These are phyloP conservation scores for Ptilonorhynchus violaceus DNA, from an alignment of 2,113 vertebrate species.

Conservation along the genomic window DNA sequence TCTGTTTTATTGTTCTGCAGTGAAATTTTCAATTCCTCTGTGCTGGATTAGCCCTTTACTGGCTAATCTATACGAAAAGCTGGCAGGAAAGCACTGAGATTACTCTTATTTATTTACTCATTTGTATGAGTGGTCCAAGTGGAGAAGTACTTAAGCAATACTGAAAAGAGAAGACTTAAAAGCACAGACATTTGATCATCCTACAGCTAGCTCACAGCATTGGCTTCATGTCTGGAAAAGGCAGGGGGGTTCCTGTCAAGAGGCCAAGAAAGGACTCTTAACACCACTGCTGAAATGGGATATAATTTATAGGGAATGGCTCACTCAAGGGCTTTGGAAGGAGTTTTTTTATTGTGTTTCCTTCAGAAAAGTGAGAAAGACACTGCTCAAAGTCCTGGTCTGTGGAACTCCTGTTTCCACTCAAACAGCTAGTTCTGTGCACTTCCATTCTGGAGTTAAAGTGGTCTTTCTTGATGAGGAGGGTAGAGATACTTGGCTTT, in stretches of 20 bases:
- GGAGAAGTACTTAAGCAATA: slow-evolving; percentile 46
- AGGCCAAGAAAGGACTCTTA: slow-evolving; percentile 28
- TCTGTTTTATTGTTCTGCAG: background rate
- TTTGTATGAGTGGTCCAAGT: slow-evolving; percentile 13
- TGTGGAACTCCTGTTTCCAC: background rate
- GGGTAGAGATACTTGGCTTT: background rate
- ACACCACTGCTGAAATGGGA: slow-evolving; percentile 32
- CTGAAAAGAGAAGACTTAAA: slow-evolving; percentile 58
- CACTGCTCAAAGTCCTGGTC: background rate
- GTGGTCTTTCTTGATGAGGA: background rate
- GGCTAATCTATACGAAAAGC: slow-evolving; percentile 26
- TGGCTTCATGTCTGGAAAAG: slow-evolving; percentile 62
- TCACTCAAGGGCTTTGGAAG: background rate
- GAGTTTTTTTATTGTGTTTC: background rate
- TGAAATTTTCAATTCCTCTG: slow-evolving; percentile 2
- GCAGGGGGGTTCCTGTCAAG: slow-evolving; percentile 33
- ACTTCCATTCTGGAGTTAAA: background rate
- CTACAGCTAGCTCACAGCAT: slow-evolving; percentile 11
- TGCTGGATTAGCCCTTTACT: background rate
- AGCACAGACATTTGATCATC: slow-evolving; percentile 53
- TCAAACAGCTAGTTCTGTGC: background rate
- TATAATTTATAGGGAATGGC: slow-evolving; percentile 26
- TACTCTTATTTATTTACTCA: slow-evolving; percentile 49
- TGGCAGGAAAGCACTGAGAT: background rate
- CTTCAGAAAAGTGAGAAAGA: background rate